Base-by-base conservation (phyloP, 2,797 vertebrate species). In the Salmo trutta region DNA sequence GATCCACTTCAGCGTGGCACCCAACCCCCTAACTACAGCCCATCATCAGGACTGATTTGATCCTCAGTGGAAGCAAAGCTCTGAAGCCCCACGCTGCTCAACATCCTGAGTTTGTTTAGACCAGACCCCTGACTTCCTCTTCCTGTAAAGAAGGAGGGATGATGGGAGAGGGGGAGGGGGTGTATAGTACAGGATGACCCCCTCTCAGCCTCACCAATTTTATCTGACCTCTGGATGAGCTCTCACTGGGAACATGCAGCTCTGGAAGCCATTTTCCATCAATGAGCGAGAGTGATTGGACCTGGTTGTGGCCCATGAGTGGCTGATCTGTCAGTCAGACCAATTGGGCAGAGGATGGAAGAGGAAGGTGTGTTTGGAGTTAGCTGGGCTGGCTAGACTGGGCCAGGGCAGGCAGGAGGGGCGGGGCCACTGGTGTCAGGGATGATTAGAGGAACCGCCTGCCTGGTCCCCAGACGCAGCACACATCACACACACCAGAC, bases 181-280 rank as follows among this genome's bases (percentile, higher is more conserved):
- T 83, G 81, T 51, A 51, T 82, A 75, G 79, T 83, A 70, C 82
- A 69, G 75, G 75, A 75, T 88, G 86, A 89, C 82, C 85, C 77
- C 79, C 21, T 82, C 83, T 81, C 77, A 89, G 75, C 86, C 84
- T 76, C 79, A 79, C 77, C 88, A 91, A 92, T 92, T 93, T 91
- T 82, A 88, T 83, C 87, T 90, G 93, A 93, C 88, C 89, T 78
- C 82, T 88, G 70, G 77, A 81, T 79, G 81, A 79, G 85, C 87
- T 92, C 85, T 87, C 83, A 89, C 88, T 91, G 88, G 91, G 88
- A 88, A 86, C 81, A 31, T 15, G 41, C 69, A 14, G 90, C 87
- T 95, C 94, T 95, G 94, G 94, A 94, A 95, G 90, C 93, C 85
- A 95, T 95, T 95, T 94, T 90, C 91, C 90, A 87, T 92, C 91